phyloP scores from a whole-genome alignment of 2,113 vertebrate genomes.

The Urocynchramus pylzowi region DNA sequence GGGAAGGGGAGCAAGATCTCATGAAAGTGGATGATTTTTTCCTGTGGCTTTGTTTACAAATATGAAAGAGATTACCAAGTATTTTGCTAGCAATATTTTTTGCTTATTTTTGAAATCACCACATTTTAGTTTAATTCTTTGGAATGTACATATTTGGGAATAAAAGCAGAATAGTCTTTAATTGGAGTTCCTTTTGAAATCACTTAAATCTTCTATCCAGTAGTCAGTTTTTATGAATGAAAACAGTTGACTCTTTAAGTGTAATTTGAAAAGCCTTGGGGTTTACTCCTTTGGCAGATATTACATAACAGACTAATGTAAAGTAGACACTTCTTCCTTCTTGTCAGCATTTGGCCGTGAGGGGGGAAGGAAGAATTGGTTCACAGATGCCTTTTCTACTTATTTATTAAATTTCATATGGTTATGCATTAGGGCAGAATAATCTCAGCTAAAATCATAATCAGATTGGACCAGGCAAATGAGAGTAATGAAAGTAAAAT shows the following conservation, averaged over 20 bases:
- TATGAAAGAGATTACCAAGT: background rate
- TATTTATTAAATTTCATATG: background rate
- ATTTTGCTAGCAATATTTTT: background rate
- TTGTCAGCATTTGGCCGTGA: background rate
- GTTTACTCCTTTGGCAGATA: background rate
- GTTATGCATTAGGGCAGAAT: background rate
- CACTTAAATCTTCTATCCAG: background rate
- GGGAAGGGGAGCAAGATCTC: background rate
- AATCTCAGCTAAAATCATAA: background rate
- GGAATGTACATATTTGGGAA: background rate
- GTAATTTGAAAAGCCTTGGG: background rate
- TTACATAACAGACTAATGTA: background rate
- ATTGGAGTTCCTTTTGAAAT: background rate
- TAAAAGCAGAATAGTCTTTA: background rate
- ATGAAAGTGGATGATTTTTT: background rate
- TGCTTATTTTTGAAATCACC: background rate
- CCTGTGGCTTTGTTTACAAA: background rate
- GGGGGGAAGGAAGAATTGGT: background rate
- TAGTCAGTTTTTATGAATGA: background rate
- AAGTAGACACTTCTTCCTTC: background rate
- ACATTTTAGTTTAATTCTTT: background rate
- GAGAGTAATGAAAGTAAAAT: background rate
- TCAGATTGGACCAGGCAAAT: background rate
- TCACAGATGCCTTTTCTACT: background rate
- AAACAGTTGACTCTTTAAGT: background rate